Evolutionary conservation across 2,113 vertebrate genomes (phyloP), one percentile per base, ranked within the genome.

Genomic region (Ginglymostoma cirratum): DNA sequence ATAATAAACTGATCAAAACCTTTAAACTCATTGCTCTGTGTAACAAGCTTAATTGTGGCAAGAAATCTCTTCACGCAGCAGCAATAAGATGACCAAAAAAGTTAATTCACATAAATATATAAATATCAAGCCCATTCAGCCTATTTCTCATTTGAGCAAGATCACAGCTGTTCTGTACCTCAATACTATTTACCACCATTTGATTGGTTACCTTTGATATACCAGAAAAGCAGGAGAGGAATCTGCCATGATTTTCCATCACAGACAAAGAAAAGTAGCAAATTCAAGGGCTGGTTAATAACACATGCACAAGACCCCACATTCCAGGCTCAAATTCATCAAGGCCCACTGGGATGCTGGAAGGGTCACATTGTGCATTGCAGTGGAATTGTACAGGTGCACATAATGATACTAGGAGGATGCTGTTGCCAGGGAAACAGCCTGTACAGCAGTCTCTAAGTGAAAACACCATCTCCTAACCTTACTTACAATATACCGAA

Each of bases 341-440:
- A 0, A 23, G 61, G 34, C 89, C 5, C 21, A 34, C 19, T 66
- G 61, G 34, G 3, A 14, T 38, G 30, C n/a, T 38, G 89, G 38
- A 93, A 66, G 89, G 89, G 89, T 93, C 34, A 67, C 89, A 66
- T 67, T 66, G 55, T 30, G 89, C 30, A 38, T 15, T 23, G 61
- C n/a, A 38, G 34, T 66, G 61, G 89, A 66, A 92, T 66, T 92
- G 38, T 38, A 92, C 61, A 92, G 89, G 89, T 92, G 89, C n/a
- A 17, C n/a, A 66, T 34, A n/a, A 38, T 66, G 61, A 66, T 34
- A 93, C 61, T n/a, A n/a, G 80, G 17, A 19, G 66, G 61, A 92
- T 65, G 61, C 55, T 66, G 89, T 93, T 93, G 61, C 55, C 5
- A 67, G 34, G 61, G 89, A 38, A 93, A 93, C 89, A 66, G 55